Conservation (phyloP, 2,113 vertebrate genomes). For the Lycocorax pyrrhopterus region DNA sequence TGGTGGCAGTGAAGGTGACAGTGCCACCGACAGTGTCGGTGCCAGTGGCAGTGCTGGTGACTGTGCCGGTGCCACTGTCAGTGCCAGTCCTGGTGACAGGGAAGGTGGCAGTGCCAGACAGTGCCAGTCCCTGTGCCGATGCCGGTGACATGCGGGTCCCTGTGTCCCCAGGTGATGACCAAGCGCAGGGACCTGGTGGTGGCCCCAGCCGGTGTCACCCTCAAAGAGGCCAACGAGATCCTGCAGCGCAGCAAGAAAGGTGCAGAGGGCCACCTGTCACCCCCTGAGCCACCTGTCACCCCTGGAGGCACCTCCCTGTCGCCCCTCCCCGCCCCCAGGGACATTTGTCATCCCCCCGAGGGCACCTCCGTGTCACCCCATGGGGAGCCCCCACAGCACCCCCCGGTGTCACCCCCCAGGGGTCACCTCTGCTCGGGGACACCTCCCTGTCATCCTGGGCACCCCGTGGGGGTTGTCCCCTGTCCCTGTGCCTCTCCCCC, state of each 20-base stretch:
- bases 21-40: not conserved
- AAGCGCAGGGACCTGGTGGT: not conserved
- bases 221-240: not conserved
- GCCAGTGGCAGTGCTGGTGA: too few relatives aligned
- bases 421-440: not conserved
- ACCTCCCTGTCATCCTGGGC: not conserved
- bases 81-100: too few relatives aligned
- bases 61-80: not conserved
- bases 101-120: not conserved
- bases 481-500: not conserved
- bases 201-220: not conserved
- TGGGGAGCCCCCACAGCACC: too few relatives aligned
- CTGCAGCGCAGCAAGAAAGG: conserved; percentile 10
- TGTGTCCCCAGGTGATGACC: not conserved
- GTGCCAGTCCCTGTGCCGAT: not conserved
- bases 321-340: too few relatives aligned
- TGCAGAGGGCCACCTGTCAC: not conserved
- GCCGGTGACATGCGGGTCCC: not conserved
- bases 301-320: not conserved
- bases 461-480: not conserved
- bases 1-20: not conserved
- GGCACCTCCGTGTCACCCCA: not conserved
- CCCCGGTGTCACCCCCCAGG: not conserved
- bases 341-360: too few relatives aligned
- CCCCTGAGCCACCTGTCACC: not conserved